Base-by-base conservation (phyloP, 1,140 invertebrate genomes). In the Phthorimaea operculella region DNA sequence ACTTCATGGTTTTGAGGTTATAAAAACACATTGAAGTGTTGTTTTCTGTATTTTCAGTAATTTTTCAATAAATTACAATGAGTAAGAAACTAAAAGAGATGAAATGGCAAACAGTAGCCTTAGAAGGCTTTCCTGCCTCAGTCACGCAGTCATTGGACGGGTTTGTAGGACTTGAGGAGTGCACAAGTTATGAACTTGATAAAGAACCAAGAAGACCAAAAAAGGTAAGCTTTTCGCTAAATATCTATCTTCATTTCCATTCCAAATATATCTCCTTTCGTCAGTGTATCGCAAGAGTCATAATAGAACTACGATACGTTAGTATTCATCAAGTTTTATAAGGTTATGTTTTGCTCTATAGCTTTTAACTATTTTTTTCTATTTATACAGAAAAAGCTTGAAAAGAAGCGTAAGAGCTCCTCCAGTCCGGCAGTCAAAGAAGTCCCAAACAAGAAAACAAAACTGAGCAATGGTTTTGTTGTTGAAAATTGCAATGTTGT, bases 91-190 rank as follows among this genome's bases (percentile, higher is more conserved):
- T 80, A 55, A 72, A 80, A 54, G 76, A 77, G 56, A 59, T 79
- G 42, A 82, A 82, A 64, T 90, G 89, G 90, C 86, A 87, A 71
- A 83, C 88, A 0, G 68, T 90, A 0, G 70, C 86, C 51, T 72
- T 90, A 39, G 88, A 90, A 49, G 87, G 82, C 12, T 75, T 85
- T 45, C 76, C 87, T 49, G 63, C 77, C 11, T 66, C 86, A 50
- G 70, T 87, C 50, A 67, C 77, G 1, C 75, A 76, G 51, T 72
- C 82, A 48, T 75, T 88, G 44, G 86, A 89, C 45, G 89, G 88
- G 17, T 87, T 91, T 59, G 80, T 90, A 45, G 90, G 87, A 15
- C 86, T 90, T 39, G 89, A 91, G 69, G 89, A 90, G 74, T 88
- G 90, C 62, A 86, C 83, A 0, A 84, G 88, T 68, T 91, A 91